Percentiles rank a stretch among this genome's conserved stretches.
Conservation (phyloP, 92 coral and sea anemone genomes). For the Zoanthus sociatus region DNA sequence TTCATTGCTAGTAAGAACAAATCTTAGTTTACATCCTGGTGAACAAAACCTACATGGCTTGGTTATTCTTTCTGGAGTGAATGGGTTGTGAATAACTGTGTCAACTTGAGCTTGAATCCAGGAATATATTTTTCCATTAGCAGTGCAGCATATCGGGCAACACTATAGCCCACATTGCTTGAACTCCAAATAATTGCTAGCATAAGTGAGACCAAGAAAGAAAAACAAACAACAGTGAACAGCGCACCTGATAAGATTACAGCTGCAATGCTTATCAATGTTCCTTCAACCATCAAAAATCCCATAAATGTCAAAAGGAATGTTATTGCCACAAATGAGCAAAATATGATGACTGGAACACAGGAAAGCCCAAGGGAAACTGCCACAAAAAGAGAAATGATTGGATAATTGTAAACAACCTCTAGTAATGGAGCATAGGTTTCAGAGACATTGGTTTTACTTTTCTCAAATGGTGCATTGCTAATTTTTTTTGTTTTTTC, state of each 20-base stretch:
- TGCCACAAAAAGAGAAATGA: slow-evolving; percentile 16
- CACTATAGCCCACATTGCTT: slow-evolving; percentile 5
- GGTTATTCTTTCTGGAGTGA: slow-evolving; percentile 14
- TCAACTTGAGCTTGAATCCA: slow-evolving; percentile 29
- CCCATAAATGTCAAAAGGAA: slow-evolving; percentile 26
- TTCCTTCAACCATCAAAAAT: slow-evolving; percentile 37
- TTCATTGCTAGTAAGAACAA: no score
- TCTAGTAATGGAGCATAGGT: background rate
- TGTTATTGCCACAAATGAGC: slow-evolving; percentile 21
- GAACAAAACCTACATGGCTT: no score
- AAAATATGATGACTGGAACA: slow-evolving; percentile 22
- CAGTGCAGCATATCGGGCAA: background rate
- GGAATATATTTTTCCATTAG: slow-evolving; percentile 21
- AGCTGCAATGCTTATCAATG: slow-evolving; percentile 20
- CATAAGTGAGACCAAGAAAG: slow-evolving; percentile 7
- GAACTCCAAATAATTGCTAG: slow-evolving; percentile 31
- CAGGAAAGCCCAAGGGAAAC: slow-evolving; percentile 10
- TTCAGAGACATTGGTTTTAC: background rate
- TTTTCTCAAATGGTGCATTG: background rate
- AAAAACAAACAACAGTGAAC: slow-evolving; percentile 15
- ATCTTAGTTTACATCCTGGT: no score
- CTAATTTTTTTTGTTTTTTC: background rate
- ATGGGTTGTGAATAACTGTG: background rate
- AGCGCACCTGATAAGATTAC: slow-evolving; percentile 13
- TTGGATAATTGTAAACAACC: slow-evolving; percentile 12